Evolutionary conservation across 2,797 vertebrate species (phyloP).

Genomic region (Sebastes taczanowskii): DNA sequence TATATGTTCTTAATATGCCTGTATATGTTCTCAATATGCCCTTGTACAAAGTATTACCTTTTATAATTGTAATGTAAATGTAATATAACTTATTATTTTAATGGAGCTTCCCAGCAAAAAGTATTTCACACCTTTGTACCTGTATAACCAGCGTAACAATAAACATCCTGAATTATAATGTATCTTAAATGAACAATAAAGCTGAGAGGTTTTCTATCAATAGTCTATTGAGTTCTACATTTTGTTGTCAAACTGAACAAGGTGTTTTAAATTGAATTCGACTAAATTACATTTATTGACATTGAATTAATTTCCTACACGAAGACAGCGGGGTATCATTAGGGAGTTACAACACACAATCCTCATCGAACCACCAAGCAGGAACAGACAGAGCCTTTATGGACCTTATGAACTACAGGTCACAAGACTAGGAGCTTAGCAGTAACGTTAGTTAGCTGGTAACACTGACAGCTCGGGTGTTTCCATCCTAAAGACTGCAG

Average conservation of each 20-base stretch:
- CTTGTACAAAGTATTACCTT: too few species aligned
- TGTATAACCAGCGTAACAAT: too few species aligned
- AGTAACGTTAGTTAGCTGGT: not conserved
- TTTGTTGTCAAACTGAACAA: fast-evolving
- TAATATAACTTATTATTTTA: too few species aligned
- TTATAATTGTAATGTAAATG: too few species aligned
- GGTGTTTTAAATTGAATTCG: not conserved
- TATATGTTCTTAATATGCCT: too few species aligned
- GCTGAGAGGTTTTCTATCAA: not conserved
- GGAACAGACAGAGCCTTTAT: not conserved
- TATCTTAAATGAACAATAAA: not conserved
- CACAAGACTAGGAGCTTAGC: slow-evolving; percentile 34
- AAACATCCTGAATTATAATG: too few species aligned
- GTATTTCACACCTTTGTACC: too few species aligned
- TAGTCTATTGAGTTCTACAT: not conserved
- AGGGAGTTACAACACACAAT: not conserved
- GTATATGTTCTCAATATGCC: too few species aligned
- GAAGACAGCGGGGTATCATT: not conserved
- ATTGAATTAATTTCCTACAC: not conserved
- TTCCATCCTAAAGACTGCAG: not conserved
- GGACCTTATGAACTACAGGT: not conserved
- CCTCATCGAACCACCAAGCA: not conserved
- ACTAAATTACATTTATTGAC: not conserved
- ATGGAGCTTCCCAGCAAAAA: too few species aligned
- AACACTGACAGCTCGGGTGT: not conserved